Percentiles rank a stretch among this genome's conserved stretches.
Conservation (phyloP, 2,797 vertebrate genomes). For the Crax fasciolata region DNA sequence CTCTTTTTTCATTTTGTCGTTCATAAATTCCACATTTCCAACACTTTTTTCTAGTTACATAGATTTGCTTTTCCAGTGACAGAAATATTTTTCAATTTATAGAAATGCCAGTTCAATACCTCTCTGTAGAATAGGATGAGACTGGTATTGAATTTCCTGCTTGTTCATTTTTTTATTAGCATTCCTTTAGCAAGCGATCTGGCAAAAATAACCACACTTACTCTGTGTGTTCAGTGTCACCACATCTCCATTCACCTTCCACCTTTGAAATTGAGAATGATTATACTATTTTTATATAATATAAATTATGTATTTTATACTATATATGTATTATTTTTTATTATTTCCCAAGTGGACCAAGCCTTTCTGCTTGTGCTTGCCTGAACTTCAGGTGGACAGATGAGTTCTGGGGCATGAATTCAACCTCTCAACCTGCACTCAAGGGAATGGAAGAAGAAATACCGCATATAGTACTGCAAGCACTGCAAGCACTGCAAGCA, state of each 20-base stretch:
- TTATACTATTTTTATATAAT: neutral
- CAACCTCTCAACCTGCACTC: neutral
- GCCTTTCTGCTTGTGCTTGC: neutral
- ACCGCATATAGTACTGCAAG: fast-evolving
- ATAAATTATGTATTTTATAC: neutral
- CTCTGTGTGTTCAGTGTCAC: neutral
- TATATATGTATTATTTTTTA: neutral
- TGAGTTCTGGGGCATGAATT: neutral
- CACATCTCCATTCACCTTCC: neutral
- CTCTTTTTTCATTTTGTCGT: neutral
- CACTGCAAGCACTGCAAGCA: neutral
- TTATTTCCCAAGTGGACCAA: neutral
- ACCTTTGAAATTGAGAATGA: neutral
- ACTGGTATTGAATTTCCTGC: constrained; percentile 6
- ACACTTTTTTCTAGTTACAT: neutral
- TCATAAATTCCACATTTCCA: neutral
- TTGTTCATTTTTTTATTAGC: neutral
- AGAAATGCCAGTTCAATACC: neutral
- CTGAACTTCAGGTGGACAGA: neutral
- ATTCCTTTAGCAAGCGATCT: neutral
- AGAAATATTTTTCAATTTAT: neutral
- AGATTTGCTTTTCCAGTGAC: neutral
- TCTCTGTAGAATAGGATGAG: neutral
- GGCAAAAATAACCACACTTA: neutral
- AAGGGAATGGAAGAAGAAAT: neutral